Evolutionary conservation across 2,113 vertebrate genomes (phyloP).

Genomic region (Ploceus nigricollis): DNA sequence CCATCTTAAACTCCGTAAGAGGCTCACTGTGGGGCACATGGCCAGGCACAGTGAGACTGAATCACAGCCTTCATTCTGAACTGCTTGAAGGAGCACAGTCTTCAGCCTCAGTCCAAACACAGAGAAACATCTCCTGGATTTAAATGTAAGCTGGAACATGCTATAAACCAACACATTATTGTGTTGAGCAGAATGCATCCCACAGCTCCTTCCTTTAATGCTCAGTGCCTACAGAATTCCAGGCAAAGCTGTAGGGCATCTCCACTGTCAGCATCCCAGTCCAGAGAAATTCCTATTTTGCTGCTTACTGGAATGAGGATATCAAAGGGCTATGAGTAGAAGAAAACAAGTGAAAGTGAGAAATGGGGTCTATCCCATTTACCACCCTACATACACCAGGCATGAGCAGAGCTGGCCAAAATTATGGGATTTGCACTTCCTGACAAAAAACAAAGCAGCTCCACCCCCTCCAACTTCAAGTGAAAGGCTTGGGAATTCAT

Average conservation of each 20-base stretch:
- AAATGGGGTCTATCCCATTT: background rate
- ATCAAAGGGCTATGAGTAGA: background rate
- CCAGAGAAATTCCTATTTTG: background rate
- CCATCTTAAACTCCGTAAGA: background rate
- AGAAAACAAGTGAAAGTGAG: background rate
- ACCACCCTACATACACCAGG: no score
- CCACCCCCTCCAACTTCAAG: background rate
- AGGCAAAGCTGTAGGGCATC: background rate
- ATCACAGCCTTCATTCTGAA: background rate
- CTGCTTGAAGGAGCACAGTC: background rate
- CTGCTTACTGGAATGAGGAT: background rate
- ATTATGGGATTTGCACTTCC: background rate
- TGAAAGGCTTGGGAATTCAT: background rate
- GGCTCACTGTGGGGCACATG: background rate
- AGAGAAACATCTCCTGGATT: background rate
- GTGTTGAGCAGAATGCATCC: background rate
- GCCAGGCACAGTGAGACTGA: background rate
- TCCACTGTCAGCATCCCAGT: background rate
- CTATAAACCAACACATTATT: background rate
- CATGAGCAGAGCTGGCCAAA: background rate
- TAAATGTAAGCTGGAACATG: background rate
- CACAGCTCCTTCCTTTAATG: background rate
- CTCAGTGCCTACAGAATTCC: rapidly evolving
- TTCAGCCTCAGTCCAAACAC: background rate
- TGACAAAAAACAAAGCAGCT: background rate